Evolutionary conservation across 1,140 invertebrate species (phyloP), one percentile per base, ranked within the genome.

Genomic region (Mactra quadrangularis): DNA sequence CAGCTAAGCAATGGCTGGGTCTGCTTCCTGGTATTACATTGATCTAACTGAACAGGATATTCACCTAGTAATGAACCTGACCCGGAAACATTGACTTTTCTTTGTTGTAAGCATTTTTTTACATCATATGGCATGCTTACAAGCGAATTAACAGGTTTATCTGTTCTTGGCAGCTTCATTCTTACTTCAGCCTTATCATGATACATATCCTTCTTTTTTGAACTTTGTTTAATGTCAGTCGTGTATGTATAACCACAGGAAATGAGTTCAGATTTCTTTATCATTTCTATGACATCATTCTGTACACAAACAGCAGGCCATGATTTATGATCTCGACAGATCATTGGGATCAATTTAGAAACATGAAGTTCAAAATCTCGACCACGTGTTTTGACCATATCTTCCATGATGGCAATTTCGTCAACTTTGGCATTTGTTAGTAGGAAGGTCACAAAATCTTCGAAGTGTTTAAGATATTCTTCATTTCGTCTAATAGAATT

Each of bases 321-420:
- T 15, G 9, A 22, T 15, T 22, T 62, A 9, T 62, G 31, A 41
- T 41, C 38, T 9, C 35, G 31, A 3, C 29, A 35, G 1, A 62
- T 19, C 35, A 19, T 62, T 35, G 59, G 59, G 35, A 29, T 19
- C 6, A 62, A 2, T n/a, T 35, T 62, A n/a, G 35, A 7, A 3
- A 62, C 4, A 9, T 62, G 29, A 35, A 3, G 3, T 41, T 15
- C 35, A 22, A 33, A 9, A 17, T 62, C 29, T n/a, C 35, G 29
- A 2, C n/a, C 15, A 13, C 17, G 15, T 2, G 59, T 15, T 9
- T 7, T 38, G 15, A 62, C 35, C 15, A 38, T 9, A 33, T 35
- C 35, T 38, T 62, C 59, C 19, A 62, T 19, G 11, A 38, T 62
- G 9, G 59, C 33, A 50, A 47, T 62, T 76, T 76, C 74, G 27